Evolutionary conservation across 2,113 vertebrate genomes (phyloP).

Genomic region (Tachuris rubrigastra): DNA sequence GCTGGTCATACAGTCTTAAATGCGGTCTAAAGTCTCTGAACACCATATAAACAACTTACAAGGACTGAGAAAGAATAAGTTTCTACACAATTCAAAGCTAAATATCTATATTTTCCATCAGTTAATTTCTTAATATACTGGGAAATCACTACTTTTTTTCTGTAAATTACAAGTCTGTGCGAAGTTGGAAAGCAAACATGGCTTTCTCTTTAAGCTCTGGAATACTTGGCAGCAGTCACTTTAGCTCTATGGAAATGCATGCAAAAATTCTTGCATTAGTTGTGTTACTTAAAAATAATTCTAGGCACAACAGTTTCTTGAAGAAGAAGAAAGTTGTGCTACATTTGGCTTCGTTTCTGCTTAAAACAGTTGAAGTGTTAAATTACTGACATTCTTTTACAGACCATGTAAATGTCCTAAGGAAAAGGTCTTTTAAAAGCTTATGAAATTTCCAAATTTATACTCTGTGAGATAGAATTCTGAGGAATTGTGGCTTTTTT

Average conservation of each 20-base stretch:
- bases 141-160: neutral
- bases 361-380: slow-evolving; percentile 40
- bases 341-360: neutral
- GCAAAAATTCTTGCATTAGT: slow-evolving; percentile 1
- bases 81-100: neutral
- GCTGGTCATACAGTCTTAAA: neutral
- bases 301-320: neutral
- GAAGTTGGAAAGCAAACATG: neutral
- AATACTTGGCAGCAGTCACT: slow-evolving; percentile 7
- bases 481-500: slow-evolving; percentile 42
- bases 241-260: neutral
- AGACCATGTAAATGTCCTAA: slow-evolving; percentile 68
- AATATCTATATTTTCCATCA: neutral
- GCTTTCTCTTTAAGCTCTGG: neutral
- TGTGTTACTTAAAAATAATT: slow-evolving; percentile 8
- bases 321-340: neutral
- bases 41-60: neutral
- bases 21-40: neutral
- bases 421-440: slow-evolving; percentile 60
- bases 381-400: slow-evolving; percentile 65
- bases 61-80: neutral
- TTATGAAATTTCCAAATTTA: slow-evolving; percentile 65
- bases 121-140: neutral
- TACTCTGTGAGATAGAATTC: slow-evolving; percentile 55
- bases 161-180: neutral